phyloP scores from a whole-genome alignment of 1,140 invertebrate species.

The Andricus grossulariae region DNA sequence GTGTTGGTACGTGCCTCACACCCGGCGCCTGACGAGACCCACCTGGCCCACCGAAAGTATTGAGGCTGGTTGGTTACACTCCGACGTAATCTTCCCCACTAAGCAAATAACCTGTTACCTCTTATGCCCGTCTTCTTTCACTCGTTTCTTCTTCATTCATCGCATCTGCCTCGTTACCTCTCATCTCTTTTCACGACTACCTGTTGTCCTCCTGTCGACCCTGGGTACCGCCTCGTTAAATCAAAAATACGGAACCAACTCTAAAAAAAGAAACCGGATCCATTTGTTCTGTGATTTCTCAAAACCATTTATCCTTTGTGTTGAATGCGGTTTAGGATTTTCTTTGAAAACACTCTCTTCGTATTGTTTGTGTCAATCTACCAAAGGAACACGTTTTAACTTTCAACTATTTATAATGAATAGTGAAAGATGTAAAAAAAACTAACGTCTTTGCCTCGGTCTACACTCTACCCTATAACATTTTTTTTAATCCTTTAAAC shows the following conservation, averaged over 20 bases:
- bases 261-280: constrained; percentile 21
- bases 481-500: too few relatives aligned
- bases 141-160: constrained; percentile 26
- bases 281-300: constrained; percentile 22
- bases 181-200: constrained; percentile 36
- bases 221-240: neutral
- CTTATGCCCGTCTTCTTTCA: constrained; percentile 34
- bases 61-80: constrained; percentile 34
- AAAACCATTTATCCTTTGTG: constrained; percentile 36
- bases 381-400: neutral
- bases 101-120: constrained; percentile 59
- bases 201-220: constrained; percentile 5
- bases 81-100: constrained; percentile 43
- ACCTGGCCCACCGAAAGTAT: constrained; percentile 57
- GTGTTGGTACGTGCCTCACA: constrained; percentile 34
- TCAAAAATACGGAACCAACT: constrained; percentile 16
- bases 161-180: constrained; percentile 49
- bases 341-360: constrained; percentile 7
- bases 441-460: neutral
- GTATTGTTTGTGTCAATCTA: neutral
- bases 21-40: constrained; percentile 50
- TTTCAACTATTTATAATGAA: constrained; percentile 30
- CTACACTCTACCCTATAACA: too few relatives aligned
- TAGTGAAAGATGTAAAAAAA: neutral
- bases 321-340: constrained; percentile 35